phyloP scores from a whole-genome alignment of 2,888 invertebrate species.

The Scaptomyza cyrtandrae region DNA sequence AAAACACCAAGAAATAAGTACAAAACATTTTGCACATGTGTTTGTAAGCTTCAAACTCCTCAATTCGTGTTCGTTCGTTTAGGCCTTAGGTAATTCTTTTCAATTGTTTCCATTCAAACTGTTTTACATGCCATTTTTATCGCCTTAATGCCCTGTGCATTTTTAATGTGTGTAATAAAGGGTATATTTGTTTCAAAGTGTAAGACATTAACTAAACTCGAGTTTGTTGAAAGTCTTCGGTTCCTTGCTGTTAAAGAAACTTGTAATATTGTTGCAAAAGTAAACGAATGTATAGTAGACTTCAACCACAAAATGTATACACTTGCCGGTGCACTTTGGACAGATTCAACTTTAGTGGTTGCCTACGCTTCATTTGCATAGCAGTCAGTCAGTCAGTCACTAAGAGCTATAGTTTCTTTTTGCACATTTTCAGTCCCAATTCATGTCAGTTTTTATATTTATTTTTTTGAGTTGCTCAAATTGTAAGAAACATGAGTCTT shows the following conservation, averaged over 20 bases:
- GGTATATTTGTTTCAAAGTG: neutral
- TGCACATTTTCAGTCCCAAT: too few species aligned
- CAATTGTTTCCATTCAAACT: slow-evolving; percentile 69
- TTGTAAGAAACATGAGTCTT: neutral
- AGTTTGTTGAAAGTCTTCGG: neutral
- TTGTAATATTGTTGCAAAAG: too few species aligned
- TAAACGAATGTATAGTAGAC: too few species aligned
- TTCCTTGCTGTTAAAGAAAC: neutral
- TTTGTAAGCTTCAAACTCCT: slow-evolving; percentile 33
- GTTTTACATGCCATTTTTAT: slow-evolving; percentile 64
- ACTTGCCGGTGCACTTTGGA: too few species aligned
- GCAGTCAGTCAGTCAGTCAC: neutral
- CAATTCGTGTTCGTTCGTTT: slow-evolving; percentile 33
- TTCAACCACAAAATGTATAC: too few species aligned
- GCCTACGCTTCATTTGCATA: neutral
- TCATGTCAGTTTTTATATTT: too few species aligned
- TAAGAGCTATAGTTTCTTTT: neutral
- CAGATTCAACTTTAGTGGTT: too few species aligned
- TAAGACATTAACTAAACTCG: neutral
- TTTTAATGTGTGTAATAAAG: neutral
- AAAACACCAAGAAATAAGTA: too few species aligned
- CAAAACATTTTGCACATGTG: slow-evolving; percentile 63
- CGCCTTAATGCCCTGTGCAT: slow-evolving; percentile 22
- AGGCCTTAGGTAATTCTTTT: slow-evolving; percentile 66
- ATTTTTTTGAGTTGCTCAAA: too few species aligned